Percentiles rank a stretch among this genome's conserved stretches.
These are phyloP conservation scores for Latrodectus geometricus DNA, from an alignment of 1,140 invertebrate genomes.

Conservation along the genomic window DNA sequence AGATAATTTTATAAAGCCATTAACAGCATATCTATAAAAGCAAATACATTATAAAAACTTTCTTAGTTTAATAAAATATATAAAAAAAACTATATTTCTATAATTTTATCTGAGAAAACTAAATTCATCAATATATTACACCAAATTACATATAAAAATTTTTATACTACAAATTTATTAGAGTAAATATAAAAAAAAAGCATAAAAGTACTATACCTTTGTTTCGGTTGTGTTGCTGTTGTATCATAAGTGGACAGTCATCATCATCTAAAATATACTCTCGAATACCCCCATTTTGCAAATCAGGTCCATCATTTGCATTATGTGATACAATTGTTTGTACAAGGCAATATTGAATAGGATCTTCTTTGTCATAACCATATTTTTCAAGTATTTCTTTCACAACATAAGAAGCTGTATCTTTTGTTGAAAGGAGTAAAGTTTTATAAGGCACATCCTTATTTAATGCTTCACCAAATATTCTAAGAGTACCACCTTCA, in stretches of 20 bases:
- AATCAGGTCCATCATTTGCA: slow-evolving; percentile 39
- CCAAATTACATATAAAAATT: too few species aligned
- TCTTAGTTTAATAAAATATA: not conserved
- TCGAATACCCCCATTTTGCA: slow-evolving; percentile 67
- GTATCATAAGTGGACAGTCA: slow-evolving; percentile 94
- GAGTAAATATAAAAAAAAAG: too few species aligned
- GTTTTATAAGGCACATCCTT: slow-evolving; percentile 99
- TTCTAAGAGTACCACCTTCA: slow-evolving; percentile 91
- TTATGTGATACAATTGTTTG: slow-evolving; percentile 75
- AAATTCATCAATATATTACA: too few species aligned
- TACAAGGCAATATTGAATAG: slow-evolving; percentile 91
- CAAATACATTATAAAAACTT: not conserved
- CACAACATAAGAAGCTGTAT: slow-evolving; percentile 91
- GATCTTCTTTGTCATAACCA: slow-evolving; percentile 88
- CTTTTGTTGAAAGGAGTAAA: slow-evolving; percentile 90
- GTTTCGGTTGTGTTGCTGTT: slow-evolving; percentile 69
- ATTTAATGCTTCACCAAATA: slow-evolving; percentile 96
- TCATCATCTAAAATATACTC: slow-evolving; percentile 95
- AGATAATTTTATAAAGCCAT: too few species aligned
- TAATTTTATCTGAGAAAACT: too few species aligned
- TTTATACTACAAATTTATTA: too few species aligned
- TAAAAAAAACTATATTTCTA: not conserved
- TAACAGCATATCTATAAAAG: not conserved
- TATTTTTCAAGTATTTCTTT: slow-evolving; percentile 98
- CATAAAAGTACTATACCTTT: too few species aligned